Evolutionary conservation across 2,797 vertebrate species (phyloP).

Genomic region (Sebastes elongatus): DNA sequence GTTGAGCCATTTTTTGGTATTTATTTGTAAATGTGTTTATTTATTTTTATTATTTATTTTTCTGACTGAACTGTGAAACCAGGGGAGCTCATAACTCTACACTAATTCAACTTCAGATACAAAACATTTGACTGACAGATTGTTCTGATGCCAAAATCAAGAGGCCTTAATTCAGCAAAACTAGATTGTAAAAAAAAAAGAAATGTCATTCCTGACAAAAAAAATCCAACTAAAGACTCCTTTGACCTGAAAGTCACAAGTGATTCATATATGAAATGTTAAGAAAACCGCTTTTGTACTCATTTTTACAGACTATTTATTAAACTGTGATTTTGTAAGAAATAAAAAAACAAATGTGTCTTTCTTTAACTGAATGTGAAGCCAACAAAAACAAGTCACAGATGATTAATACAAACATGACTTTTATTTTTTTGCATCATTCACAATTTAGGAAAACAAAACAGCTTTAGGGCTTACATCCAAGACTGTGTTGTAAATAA

Average conservation of each 20-base stretch:
- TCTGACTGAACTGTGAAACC: constrained; percentile 82
- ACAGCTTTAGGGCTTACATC: constrained; percentile 67
- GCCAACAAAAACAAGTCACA: not conserved
- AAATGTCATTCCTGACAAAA: constrained; percentile 69
- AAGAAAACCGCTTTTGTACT: constrained; percentile 83
- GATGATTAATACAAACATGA: constrained; percentile 67
- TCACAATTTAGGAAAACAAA: constrained; percentile 69
- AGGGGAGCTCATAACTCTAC: constrained; percentile 76
- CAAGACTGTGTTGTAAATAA: constrained; percentile 47
- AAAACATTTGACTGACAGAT: constrained; percentile 83
- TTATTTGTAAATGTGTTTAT: constrained; percentile 63
- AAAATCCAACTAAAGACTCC: constrained; percentile 74
- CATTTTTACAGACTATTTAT: constrained; percentile 90
- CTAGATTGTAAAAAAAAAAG: constrained; percentile 81
- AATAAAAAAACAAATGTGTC: constrained; percentile 67
- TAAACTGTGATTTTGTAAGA: constrained; percentile 89
- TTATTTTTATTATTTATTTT: constrained; percentile 36
- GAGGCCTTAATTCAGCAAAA: constrained; percentile 88
- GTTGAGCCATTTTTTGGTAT: constrained; percentile 75
- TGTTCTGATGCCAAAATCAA: constrained; percentile 88
- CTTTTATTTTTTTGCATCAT: constrained; percentile 67
- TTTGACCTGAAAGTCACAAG: constrained; percentile 79
- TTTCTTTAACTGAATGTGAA: not conserved
- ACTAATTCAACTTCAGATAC: constrained; percentile 74
- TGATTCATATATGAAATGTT: constrained; percentile 84